Percentiles rank a stretch among this genome's conserved stretches.
phyloP scores from a whole-genome alignment of 2,113 vertebrate species.

The Excalfactoria chinensis region DNA sequence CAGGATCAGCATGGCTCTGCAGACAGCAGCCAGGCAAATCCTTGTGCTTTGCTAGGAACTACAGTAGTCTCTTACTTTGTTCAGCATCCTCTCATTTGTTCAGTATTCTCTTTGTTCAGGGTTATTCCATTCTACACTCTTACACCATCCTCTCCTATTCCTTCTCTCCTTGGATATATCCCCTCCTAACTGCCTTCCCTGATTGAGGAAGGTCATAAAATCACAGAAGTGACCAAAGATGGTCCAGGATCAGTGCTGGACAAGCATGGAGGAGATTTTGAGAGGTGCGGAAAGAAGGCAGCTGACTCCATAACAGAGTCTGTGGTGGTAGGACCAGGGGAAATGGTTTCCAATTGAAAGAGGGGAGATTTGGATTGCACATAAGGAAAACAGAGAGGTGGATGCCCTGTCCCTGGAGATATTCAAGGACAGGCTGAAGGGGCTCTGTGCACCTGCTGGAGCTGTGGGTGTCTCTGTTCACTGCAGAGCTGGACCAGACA shows the following conservation, averaged over 20 bases:
- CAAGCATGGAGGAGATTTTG: background rate
- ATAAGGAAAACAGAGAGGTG: no score
- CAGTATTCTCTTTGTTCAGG: background rate
- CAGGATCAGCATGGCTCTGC: background rate
- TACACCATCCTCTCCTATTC: background rate
- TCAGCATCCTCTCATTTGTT: background rate
- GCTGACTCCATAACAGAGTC: no score
- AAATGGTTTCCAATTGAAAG: no score
- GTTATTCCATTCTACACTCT: no score
- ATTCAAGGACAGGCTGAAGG: no score
- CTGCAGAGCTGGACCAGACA: no score
- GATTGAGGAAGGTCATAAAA: background rate
- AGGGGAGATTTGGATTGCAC: no score
- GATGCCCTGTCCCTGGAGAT: no score
- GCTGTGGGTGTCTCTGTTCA: no score
- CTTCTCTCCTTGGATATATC: background rate
- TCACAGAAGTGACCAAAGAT: background rate
- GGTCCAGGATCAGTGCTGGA: no score
- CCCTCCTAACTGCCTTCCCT: background rate
- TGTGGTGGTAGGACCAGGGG: no score
- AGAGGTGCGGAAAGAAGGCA: background rate
- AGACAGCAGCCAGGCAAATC: accelerated
- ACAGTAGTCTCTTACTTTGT: background rate
- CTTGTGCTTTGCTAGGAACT: accelerated
- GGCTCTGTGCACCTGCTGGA: no score